Base-by-base conservation (phyloP, 2,888 invertebrate species). In the Leptinotarsa peninsularis region DNA sequence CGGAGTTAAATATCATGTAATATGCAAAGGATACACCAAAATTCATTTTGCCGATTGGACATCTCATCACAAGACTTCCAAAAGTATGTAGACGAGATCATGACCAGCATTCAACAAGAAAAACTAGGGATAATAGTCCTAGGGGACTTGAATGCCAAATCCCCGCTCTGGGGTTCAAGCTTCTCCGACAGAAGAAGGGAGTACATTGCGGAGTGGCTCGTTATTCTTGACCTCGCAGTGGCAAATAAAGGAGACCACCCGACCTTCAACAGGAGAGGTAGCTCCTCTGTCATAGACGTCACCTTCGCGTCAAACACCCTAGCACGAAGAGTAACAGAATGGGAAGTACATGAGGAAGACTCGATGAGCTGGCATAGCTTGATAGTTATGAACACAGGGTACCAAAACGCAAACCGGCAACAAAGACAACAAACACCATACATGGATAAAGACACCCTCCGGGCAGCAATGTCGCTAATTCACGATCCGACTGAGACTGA, bases 91-190 rank as follows among this genome's bases (percentile, higher is more conserved):
- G 27, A 68, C 33, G 17, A 18, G n/a, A 18, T 68, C 14, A 68
- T 68, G 52, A 17, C 15, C 15, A 50, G 50, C 17, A 17, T 50
- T 4, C 50, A 50, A 17, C 15, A 17, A 43, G 23, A 23, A 33
- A n/a, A 43, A 0, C n/a, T 56, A 18, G 21, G 18, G 13, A 49
- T 4, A n/a, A 10, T 69, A 14, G 21, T 69, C 15, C 54, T 56
- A 0, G 43, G 69, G n/a, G 54, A 69, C 10, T 33, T 56, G 17
- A 69, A 69, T 0, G 27, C 58, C 18, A 69, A 69, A 43, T 69
- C 69, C 27, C 56, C 69, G 7, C n/a, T 17, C 1, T 69, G 69
- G 33, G 58, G 56, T 2, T 23, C 69, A 10, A 33, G 3, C 3
- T n/a, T 56, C 33, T 43, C 43, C 0, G 69, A 56, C n/a, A 33